Evolutionary conservation across 1,140 invertebrate genomes (phyloP).

Genomic region (Neelides sp.): DNA sequence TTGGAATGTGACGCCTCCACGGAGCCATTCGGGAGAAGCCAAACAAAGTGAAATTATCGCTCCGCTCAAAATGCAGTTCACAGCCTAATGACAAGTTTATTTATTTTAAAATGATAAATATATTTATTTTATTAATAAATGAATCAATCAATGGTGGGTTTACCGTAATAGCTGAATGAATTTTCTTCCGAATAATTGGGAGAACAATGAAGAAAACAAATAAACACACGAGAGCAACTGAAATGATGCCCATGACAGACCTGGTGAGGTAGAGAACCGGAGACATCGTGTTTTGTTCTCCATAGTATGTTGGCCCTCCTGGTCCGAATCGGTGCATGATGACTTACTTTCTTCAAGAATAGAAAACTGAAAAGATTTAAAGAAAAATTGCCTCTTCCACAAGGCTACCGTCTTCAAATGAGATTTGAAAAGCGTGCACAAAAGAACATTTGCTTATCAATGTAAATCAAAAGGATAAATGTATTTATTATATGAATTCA

Average conservation of each 20-base stretch:
- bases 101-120: not conserved
- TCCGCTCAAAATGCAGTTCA: slow-evolving; percentile 21
- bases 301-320: slow-evolving; percentile 27
- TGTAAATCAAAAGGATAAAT: too few species aligned
- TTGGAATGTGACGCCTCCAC: slow-evolving; percentile 12
- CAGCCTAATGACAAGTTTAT: slow-evolving; percentile 11
- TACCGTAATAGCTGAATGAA: slow-evolving; percentile 24
- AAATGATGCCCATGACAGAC: slow-evolving; percentile 17
- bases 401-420: too few species aligned
- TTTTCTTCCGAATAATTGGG: slow-evolving; percentile 22
- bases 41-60: slow-evolving; percentile 19
- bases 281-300: slow-evolving; percentile 3
- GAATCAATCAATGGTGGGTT: not conserved
- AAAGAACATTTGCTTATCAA: too few species aligned
- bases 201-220: slow-evolving; percentile 22
- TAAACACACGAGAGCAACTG: slow-evolving; percentile 7
- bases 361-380: too few species aligned
- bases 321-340: slow-evolving; percentile 21
- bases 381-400: too few species aligned
- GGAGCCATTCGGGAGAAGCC: slow-evolving; percentile 25
- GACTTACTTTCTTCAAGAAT: too few species aligned
- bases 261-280: slow-evolving; percentile 17
- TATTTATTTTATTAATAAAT: slow-evolving; percentile 1
- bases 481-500: too few species aligned
- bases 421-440: too few species aligned